These are phyloP conservation scores for Hylaeus anthracinus DNA, from an alignment of 1,140 invertebrate species.

Conservation along the genomic window DNA sequence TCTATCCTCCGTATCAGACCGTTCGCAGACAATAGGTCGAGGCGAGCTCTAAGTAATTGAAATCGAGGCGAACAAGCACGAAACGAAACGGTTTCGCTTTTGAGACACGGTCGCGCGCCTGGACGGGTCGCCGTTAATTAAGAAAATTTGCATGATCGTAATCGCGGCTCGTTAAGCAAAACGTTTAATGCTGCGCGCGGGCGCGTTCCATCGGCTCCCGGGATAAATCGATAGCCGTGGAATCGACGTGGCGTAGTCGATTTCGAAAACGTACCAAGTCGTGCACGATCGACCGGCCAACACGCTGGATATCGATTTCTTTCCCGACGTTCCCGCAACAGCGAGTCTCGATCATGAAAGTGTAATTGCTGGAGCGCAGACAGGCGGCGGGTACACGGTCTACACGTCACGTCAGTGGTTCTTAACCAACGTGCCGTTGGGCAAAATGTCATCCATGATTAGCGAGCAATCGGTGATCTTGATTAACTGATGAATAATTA, in stretches of 20 bases:
- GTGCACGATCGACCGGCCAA: background rate
- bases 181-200: conserved; percentile 7
- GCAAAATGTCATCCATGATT: too few relatives aligned
- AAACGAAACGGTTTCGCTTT: conserved; percentile 34
- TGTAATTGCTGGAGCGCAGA: conserved; percentile 49
- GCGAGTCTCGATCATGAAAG: conserved; percentile 54
- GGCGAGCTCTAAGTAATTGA: conserved; percentile 22
- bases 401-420: conserved; percentile 43
- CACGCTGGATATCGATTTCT: conserved; percentile 27
- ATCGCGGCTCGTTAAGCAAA: conserved; percentile 57
- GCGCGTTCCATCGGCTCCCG: background rate
- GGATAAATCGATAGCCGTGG: conserved; percentile 18
- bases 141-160: conserved; percentile 64
- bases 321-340: background rate
- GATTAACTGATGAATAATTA: too few relatives aligned
- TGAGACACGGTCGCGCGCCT: conserved; percentile 28
- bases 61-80: conserved; percentile 26
- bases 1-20: background rate
- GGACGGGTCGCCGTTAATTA: conserved; percentile 53
- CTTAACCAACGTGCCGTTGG: too few relatives aligned
- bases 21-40: conserved; percentile 34
- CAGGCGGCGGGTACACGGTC: background rate
- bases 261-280: conserved; percentile 30
- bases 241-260: conserved; percentile 11
- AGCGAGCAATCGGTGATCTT: too few relatives aligned